Evolutionary conservation across 1,140 invertebrate species (phyloP), one percentile per base, ranked within the genome.

Genomic region (Drosophila santomea): DNA sequence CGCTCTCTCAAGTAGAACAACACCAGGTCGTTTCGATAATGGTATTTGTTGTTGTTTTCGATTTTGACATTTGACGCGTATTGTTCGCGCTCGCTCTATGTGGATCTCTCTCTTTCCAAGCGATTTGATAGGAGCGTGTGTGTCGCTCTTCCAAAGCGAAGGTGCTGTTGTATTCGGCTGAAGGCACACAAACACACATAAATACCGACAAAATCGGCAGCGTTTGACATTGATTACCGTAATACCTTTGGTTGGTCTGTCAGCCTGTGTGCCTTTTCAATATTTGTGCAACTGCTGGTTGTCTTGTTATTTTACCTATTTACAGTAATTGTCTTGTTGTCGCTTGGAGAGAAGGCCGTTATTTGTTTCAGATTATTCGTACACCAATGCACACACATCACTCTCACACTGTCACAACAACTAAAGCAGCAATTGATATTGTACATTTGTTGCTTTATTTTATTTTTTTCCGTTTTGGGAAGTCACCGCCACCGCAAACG

Each of bases 151-250:
- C 68, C 67, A 51, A 44, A 51, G 45, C 14, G 35, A 74, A 74
- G 35, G 68, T 78, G 50, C 45, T 74, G 44, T 76, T 81, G 69
- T 59, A 78, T 50, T 67, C 63, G 17, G 80, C 83, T 82, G 73
- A 73, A 80, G 74, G 62, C 38, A 77, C 73, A 80, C 64, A 78
- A 66, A 78, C 83, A 80, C 76, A 78, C 75, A 75, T 69, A 72
- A 84, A 84, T 71, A 74, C 76, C 68, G 67, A 75, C 69, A 72
- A 84, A 84, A 84, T 82, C 83, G 78, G 78, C 75, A 84, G 80
- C 82, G 67, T 85, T 85, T 89, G 84, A 89, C 84, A 89, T 89
- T 89, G 84, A 89, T 89, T 89, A 89, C 84, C 74, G 84, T 89
- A 89, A 89, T 89, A 89, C 84, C 77, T 78, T 84, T 78, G 74